A percentile compares a stretch with the other conserved stretches of the same genome.
Conservation (phyloP, 2,888 invertebrate species). For the Brenthis ino region DNA sequence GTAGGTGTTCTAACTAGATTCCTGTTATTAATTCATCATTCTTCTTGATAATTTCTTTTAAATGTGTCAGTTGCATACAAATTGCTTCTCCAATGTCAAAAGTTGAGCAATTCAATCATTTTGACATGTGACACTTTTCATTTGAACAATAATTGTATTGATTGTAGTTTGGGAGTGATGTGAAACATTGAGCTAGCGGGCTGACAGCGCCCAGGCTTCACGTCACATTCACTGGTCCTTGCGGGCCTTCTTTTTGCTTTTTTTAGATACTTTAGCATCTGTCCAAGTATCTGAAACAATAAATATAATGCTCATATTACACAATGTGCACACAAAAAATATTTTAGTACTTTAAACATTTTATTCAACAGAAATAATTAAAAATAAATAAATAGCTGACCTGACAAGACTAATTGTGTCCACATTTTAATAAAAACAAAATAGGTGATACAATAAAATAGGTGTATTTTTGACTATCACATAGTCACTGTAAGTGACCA, state of each 20-base stretch:
- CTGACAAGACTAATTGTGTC: too few species aligned
- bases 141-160: conserved; percentile 28
- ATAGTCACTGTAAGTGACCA: too few species aligned
- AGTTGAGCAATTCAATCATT: not conserved
- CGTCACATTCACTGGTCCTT: conserved; percentile 85
- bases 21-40: too few species aligned
- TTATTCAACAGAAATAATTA: too few species aligned
- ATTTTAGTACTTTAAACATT: too few species aligned
- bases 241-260: conserved; percentile 89
- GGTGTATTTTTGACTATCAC: too few species aligned
- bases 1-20: not conserved
- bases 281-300: conserved; percentile 86
- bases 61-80: not conserved
- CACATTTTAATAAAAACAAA: too few species aligned
- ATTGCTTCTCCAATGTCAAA: not conserved
- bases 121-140: conserved; percentile 35
- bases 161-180: conserved; percentile 63
- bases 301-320: conserved; percentile 3
- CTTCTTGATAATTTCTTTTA: too few species aligned
- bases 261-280: conserved; percentile 87
- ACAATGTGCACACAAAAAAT: too few species aligned
- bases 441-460: too few species aligned
- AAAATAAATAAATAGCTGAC: too few species aligned
- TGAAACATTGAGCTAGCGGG: conserved; percentile 74
- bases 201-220: conserved; percentile 48